phyloP scores from a whole-genome alignment of 2,888 invertebrate genomes.

The Amiota mariae region DNA sequence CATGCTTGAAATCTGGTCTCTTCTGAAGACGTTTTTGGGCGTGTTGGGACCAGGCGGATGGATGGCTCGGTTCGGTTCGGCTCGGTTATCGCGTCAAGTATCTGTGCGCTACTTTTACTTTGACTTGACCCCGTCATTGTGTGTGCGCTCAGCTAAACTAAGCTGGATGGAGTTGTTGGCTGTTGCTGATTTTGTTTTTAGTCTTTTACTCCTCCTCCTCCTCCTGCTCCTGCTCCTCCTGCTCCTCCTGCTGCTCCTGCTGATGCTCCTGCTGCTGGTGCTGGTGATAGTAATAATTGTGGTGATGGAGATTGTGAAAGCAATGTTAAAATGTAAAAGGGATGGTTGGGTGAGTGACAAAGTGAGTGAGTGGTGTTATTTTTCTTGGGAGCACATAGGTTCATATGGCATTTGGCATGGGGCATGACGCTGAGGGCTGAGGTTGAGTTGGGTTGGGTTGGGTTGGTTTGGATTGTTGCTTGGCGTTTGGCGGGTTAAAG shows the following conservation, averaged over 20 bases:
- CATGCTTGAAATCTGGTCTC: slow-evolving; percentile 1
- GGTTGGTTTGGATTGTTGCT: neutral
- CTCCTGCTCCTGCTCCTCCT: too few species aligned
- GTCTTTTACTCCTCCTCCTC: too few species aligned
- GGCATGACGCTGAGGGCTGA: neutral
- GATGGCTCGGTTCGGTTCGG: neutral
- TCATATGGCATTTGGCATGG: neutral
- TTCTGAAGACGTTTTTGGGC: slow-evolving; percentile 23
- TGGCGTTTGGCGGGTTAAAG: slow-evolving; percentile 21
- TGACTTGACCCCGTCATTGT: slow-evolving; percentile 21
- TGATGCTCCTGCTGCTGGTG: too few species aligned
- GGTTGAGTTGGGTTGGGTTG: slow-evolving; percentile 10
- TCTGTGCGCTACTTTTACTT: slow-evolving; percentile 19
- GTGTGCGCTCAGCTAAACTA: neutral
- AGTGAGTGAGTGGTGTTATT: neutral
- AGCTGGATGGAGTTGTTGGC: neutral
- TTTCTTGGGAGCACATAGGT: neutral
- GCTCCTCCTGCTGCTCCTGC: too few species aligned
- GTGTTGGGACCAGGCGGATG: slow-evolving; percentile 14
- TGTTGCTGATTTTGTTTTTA: neutral
- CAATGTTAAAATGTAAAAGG: too few species aligned
- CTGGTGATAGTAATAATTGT: too few species aligned
- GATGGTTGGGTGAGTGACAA: neutral
- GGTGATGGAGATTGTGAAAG: too few species aligned
- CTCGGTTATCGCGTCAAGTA: slow-evolving; percentile 17